Evolutionary conservation across 92 coral and sea anemone species (phyloP).

Genomic region (Isaurus tuberculatus): DNA sequence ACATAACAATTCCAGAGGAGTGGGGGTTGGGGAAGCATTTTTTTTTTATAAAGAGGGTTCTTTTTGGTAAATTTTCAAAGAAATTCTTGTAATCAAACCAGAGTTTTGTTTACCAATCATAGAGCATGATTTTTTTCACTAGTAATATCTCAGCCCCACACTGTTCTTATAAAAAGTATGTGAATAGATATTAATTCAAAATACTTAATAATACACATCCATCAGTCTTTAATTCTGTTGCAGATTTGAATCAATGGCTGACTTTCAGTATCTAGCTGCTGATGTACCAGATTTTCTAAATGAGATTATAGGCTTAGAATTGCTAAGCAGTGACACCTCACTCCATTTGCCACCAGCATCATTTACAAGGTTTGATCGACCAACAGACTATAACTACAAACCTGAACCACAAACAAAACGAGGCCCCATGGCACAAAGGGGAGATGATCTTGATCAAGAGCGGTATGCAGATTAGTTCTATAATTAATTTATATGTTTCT

Average conservation of each 20-base stretch:
- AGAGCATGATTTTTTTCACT: too few species aligned
- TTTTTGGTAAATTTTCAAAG: too few species aligned
- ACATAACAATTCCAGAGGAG: too few species aligned
- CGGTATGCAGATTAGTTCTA: slow-evolving; percentile 41
- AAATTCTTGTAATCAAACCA: too few species aligned
- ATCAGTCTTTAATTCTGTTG: neutral
- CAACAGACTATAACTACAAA: slow-evolving; percentile 71
- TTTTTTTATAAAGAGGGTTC: too few species aligned
- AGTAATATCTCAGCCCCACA: too few species aligned
- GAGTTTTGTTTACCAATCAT: too few species aligned
- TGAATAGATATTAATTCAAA: neutral
- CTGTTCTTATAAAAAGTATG: too few species aligned
- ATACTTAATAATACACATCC: neutral
- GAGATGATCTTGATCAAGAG: slow-evolving; percentile 49
- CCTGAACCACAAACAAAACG: slow-evolving; percentile 57
- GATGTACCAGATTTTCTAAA: slow-evolving; percentile 75
- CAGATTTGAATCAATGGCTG: slow-evolving; percentile 87
- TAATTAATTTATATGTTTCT: neutral
- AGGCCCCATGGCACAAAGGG: slow-evolving; percentile 42
- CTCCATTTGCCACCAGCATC: slow-evolving; percentile 85
- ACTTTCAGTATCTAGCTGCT: slow-evolving; percentile 85
- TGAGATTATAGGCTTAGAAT: slow-evolving; percentile 68
- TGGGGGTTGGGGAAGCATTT: too few species aligned
- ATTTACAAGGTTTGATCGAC: slow-evolving; percentile 84
- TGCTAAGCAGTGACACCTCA: slow-evolving; percentile 67